Conservation (phyloP, 2,888 invertebrate genomes). For the Cheilosia impressa region DNA sequence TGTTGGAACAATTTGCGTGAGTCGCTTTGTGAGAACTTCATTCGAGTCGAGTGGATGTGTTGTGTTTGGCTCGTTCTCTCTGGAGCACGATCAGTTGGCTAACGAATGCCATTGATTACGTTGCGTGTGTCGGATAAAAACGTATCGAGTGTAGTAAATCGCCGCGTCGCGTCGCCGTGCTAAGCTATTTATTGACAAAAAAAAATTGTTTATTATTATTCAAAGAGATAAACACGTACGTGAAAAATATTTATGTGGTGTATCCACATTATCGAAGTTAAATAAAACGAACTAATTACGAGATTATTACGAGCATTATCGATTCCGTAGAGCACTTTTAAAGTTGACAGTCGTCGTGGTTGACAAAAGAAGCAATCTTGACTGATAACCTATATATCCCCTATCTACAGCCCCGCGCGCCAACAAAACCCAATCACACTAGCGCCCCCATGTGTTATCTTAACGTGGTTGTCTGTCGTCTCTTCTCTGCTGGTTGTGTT, state of each 20-base stretch:
- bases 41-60: conserved; percentile 30
- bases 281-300: conserved; percentile 62
- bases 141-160: conserved; percentile 43
- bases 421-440: conserved; percentile 34
- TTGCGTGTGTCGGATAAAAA: conserved; percentile 55
- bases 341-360: conserved; percentile 36
- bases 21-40: not conserved
- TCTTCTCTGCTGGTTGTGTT: conserved; percentile 26
- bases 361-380: conserved; percentile 48
- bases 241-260: conserved; percentile 9
- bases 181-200: conserved; percentile 33
- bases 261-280: conserved; percentile 45
- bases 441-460: conserved; percentile 71
- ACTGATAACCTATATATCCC: conserved; percentile 71
- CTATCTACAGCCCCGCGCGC: conserved; percentile 27
- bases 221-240: conserved; percentile 35
- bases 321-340: conserved; percentile 35
- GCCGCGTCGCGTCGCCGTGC: conserved; percentile 36
- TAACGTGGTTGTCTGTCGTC: conserved; percentile 52
- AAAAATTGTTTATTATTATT: conserved; percentile 40
- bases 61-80: conserved; percentile 49
- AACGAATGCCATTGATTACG: conserved; percentile 69
- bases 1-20: conserved; percentile 8
- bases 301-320: conserved; percentile 58
- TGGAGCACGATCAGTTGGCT: conserved; percentile 70